A percentile compares a stretch with the other conserved stretches of the same genome.
Conservation (phyloP, 2,113 vertebrate species). For the Semnornis frantzii region DNA sequence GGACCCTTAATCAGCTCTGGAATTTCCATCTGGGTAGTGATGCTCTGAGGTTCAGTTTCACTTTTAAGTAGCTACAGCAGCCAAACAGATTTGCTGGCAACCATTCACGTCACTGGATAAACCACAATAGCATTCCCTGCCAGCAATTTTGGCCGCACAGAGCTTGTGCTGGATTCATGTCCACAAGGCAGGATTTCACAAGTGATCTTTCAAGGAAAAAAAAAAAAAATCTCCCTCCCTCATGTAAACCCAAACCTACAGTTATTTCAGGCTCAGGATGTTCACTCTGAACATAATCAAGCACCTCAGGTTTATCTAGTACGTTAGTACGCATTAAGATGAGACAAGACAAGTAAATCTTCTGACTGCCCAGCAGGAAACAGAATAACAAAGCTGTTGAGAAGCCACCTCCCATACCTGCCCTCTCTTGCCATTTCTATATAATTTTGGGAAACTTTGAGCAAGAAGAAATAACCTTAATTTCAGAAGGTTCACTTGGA, state of each 20-base stretch:
- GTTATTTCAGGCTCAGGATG: neutral
- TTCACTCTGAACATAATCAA: neutral
- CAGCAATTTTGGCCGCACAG: rapidly evolving
- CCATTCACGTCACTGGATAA: neutral
- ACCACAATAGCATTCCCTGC: neutral
- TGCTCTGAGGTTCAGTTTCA: neutral
- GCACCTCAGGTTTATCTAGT: neutral
- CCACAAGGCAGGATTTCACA: neutral
- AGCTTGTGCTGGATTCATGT: rapidly evolving
- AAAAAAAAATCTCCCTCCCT: neutral
- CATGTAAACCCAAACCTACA: rapidly evolving
- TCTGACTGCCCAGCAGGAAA: neutral
- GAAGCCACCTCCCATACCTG: neutral
- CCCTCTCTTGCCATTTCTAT: neutral
- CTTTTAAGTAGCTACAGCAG: neutral
- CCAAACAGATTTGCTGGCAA: neutral
- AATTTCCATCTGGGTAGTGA: neutral
- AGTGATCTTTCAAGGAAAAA: neutral
- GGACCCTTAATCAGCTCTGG: neutral
- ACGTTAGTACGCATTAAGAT: neutral
- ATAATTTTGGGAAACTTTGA: neutral
- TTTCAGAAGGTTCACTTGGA: neutral
- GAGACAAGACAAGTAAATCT: neutral
- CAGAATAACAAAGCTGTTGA: neutral
- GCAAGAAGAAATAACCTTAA: neutral